Percentiles rank a stretch among this genome's conserved stretches.
phyloP scores from a whole-genome alignment of 2,797 vertebrate genomes.

The Galaxias olidus region DNA sequence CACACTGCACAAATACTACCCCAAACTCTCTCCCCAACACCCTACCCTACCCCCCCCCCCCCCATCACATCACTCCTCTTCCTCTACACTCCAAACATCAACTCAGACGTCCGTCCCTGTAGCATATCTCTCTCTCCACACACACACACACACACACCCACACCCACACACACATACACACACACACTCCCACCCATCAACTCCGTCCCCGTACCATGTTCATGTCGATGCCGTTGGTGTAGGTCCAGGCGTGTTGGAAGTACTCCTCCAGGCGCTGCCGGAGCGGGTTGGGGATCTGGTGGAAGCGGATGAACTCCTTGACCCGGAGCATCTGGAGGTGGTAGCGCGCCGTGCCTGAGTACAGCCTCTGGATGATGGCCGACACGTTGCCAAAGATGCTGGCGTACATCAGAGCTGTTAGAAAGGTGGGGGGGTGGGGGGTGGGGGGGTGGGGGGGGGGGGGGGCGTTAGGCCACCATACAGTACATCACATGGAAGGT shows the following conservation, averaged over 20 bases:
- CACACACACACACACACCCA: not conserved
- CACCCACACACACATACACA: not conserved
- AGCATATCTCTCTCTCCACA: too few relatives aligned
- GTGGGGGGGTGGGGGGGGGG: not conserved
- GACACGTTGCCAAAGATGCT: slow-evolving; percentile 99
- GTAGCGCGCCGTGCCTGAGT: slow-evolving; percentile 96
- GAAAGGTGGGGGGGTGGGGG: slow-evolving; percentile 44
- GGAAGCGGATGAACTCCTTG: slow-evolving; percentile 98
- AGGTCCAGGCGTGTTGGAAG: slow-evolving; percentile 97
- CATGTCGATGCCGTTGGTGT: slow-evolving; percentile 99
- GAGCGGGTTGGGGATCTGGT: slow-evolving; percentile 98
- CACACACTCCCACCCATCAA: not conserved
- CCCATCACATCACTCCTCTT: too few relatives aligned
- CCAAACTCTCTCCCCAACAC: too few relatives aligned
- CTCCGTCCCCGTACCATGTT: slow-evolving; percentile 89
- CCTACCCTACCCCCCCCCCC: not conserved
- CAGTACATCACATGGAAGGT: too few relatives aligned
- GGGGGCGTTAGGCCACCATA: slow-evolving; percentile 4
- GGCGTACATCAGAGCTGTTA: slow-evolving; percentile 96
- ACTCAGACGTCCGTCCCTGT: too few relatives aligned
- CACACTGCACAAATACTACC: not conserved
- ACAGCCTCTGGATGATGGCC: slow-evolving; percentile 98
- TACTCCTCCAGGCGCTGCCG: slow-evolving; percentile 96
- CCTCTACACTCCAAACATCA: too few relatives aligned
- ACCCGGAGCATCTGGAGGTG: slow-evolving; percentile 99